phyloP scores from a whole-genome alignment of 2,888 invertebrate species.

The Drosophila pseudotalamancana region DNA sequence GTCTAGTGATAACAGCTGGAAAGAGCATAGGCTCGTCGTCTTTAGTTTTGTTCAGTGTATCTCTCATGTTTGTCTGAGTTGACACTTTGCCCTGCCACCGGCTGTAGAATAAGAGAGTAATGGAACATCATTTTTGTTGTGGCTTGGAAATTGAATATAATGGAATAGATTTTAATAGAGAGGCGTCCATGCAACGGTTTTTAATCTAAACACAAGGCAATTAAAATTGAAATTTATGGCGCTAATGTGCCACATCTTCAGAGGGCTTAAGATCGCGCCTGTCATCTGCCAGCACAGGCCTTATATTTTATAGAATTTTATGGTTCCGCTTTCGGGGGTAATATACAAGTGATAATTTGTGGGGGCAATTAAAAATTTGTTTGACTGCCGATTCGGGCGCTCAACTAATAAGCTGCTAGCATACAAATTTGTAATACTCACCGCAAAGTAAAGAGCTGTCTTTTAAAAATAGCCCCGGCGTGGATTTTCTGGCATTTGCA shows the following conservation, averaged over 20 bases:
- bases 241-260: constrained; percentile 57
- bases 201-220: constrained; percentile 69
- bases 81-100: constrained; percentile 45
- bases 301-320: constrained; percentile 51
- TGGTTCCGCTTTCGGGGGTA: constrained; percentile 23
- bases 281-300: constrained; percentile 18
- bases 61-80: constrained; percentile 9
- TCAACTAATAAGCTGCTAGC: constrained; percentile 18
- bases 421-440: constrained; percentile 29
- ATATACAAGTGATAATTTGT: constrained; percentile 47
- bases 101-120: constrained; percentile 8
- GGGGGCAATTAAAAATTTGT: constrained; percentile 64
- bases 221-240: constrained; percentile 71
- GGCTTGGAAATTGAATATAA: constrained; percentile 18
- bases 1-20: no score
- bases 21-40: constrained; percentile 20
- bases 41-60: background rate
- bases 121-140: constrained; percentile 4
- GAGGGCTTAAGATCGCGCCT: constrained; percentile 51
- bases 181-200: constrained; percentile 26
- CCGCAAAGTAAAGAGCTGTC: constrained; percentile 16
- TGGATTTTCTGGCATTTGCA: constrained; percentile 30
- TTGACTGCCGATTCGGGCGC: constrained; percentile 32
- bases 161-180: constrained; percentile 23
- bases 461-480: constrained; percentile 35